A percentile compares a stretch with the other conserved stretches of the same genome.
phyloP scores from a whole-genome alignment of 2,888 invertebrate genomes.

The Ormia ochracea region DNA sequence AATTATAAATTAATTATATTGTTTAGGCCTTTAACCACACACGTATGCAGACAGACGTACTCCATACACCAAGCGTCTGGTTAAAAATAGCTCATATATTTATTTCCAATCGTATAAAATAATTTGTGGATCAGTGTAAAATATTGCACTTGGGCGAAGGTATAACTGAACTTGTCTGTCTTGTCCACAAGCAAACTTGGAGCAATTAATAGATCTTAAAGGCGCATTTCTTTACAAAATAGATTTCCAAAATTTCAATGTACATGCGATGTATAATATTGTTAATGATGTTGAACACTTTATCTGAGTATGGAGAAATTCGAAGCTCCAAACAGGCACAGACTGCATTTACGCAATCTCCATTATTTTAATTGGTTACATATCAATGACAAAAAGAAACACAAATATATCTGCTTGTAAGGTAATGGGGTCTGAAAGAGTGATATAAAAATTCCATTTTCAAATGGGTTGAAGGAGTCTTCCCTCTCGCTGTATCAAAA shows the following conservation, averaged over 20 bases:
- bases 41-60: not conserved
- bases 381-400: too few species aligned
- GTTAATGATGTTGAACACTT: not conserved
- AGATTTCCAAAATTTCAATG: slow-evolving; percentile 34
- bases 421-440: too few species aligned
- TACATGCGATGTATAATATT: not conserved
- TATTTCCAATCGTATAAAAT: slow-evolving; percentile 5
- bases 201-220: not conserved
- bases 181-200: slow-evolving; percentile 15
- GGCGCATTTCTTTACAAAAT: not conserved
- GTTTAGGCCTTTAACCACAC: slow-evolving; percentile 27
- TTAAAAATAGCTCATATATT: not conserved
- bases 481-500: too few species aligned
- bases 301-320: slow-evolving; percentile 8
- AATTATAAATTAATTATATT: slow-evolving; percentile 59
- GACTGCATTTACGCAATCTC: slow-evolving; percentile 50
- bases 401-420: too few species aligned
- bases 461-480: too few species aligned
- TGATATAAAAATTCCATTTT: too few species aligned
- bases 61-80: not conserved
- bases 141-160: not conserved
- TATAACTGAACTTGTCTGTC: not conserved
- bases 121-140: not conserved
- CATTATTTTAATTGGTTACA: slow-evolving; percentile 53
- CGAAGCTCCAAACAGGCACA: slow-evolving; percentile 8